phyloP scores from a whole-genome alignment of 2,797 vertebrate genomes.

The Momotus momota region DNA sequence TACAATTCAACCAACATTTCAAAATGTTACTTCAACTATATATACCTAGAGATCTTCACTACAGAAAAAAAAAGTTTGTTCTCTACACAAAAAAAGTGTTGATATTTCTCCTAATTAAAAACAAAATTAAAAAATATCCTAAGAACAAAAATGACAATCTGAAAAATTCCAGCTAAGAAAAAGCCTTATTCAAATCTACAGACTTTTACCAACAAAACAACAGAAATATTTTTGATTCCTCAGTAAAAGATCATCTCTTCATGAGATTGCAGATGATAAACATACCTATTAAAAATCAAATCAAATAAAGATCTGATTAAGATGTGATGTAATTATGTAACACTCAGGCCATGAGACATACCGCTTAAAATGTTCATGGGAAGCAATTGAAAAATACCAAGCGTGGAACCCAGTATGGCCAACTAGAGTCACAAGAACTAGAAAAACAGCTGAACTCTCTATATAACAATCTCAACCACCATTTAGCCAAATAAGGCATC shows the following conservation, averaged over 20 bases:
- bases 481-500: not conserved
- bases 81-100: not conserved
- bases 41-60: not conserved
- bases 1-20: not conserved
- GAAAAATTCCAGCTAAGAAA: not conserved
- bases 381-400: not conserved
- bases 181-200: not conserved
- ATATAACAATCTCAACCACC: not conserved
- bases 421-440: not conserved
- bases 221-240: not conserved
- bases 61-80: not conserved
- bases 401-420: not conserved
- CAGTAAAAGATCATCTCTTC: not conserved
- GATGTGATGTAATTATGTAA: not conserved
- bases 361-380: not conserved
- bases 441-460: not conserved
- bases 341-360: not conserved
- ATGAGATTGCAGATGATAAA: not conserved
- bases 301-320: not conserved
- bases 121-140: not conserved
- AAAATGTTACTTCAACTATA: not conserved
- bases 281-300: not conserved
- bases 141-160: not conserved
- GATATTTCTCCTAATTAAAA: not conserved
- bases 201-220: not conserved